Evolutionary conservation across 2,888 invertebrate species (phyloP).

Genomic region (Marronus borbonicus): DNA sequence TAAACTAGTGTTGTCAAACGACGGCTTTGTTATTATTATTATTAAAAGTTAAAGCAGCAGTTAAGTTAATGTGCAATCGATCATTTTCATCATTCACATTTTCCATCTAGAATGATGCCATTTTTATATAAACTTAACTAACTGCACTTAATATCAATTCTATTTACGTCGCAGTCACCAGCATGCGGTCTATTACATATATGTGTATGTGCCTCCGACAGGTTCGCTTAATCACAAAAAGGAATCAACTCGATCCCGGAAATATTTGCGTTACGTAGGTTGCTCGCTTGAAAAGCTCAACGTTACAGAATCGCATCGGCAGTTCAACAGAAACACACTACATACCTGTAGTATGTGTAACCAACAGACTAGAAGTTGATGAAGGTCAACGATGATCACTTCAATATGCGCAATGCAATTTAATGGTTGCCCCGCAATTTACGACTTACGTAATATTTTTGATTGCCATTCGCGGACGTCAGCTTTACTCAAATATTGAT

Average conservation of each 20-base stretch:
- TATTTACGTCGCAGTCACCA: no score
- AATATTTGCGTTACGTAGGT: slow-evolving; percentile 1
- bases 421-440: not conserved
- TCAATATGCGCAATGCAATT: slow-evolving; percentile 5
- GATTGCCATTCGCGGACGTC: not conserved
- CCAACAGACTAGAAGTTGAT: slow-evolving; percentile 19
- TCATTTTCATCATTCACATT: no score
- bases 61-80: no score
- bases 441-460: not conserved
- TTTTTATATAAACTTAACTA: not conserved
- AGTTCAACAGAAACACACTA: slow-evolving; percentile 2
- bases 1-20: no score
- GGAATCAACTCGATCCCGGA: slow-evolving; percentile 8
- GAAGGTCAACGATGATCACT: slow-evolving; percentile 25
- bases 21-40: no score
- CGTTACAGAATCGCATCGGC: not conserved
- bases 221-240: not conserved
- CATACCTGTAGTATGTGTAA: slow-evolving; percentile 4
- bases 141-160: not conserved
- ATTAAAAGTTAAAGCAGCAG: no score
- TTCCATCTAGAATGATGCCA: not conserved
- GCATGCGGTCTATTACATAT: not conserved
- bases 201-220: not conserved
- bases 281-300: not conserved
- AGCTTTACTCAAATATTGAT: not conserved